Evolutionary conservation across 2,888 invertebrate genomes (phyloP).

Genomic region (Antheraea yamamai): DNA sequence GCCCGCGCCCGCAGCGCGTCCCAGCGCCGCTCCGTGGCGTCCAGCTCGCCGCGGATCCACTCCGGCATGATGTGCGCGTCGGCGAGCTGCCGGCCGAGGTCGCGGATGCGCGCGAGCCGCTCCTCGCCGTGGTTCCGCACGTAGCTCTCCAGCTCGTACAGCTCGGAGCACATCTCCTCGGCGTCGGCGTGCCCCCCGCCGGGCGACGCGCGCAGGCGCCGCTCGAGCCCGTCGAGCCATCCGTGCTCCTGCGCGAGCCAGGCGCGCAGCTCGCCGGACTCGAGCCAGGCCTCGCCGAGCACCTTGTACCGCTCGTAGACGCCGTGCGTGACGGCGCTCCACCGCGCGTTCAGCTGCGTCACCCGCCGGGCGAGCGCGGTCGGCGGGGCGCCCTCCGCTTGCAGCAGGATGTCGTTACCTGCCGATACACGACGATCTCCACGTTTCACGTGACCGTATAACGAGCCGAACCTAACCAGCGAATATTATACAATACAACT

Average conservation of each 20-base stretch:
- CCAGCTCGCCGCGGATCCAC: constrained; percentile 85
- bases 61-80: constrained; percentile 88
- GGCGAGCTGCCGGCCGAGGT: constrained; percentile 87
- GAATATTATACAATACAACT: too few species aligned
- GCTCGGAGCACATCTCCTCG: constrained; percentile 94
- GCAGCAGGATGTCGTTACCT: constrained; percentile 85
- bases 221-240: constrained; percentile 91
- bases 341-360: constrained; percentile 86
- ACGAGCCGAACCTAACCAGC: too few species aligned
- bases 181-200: constrained; percentile 90
- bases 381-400: constrained; percentile 58
- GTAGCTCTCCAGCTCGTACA: constrained; percentile 92
- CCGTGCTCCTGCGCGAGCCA: constrained; percentile 88
- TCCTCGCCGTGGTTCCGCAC: constrained; percentile 88
- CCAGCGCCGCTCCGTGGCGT: constrained; percentile 84
- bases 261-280: constrained; percentile 90
- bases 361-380: constrained; percentile 85
- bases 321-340: constrained; percentile 86
- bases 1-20: constrained; percentile 82
- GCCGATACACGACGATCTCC: constrained; percentile 20
- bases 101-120: constrained; percentile 87
- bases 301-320: constrained; percentile 86
- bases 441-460: neutral
- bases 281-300: constrained; percentile 88
- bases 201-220: constrained; percentile 87